Base-by-base conservation (phyloP, 2,888 invertebrate species). In the Tubulanus polymorphus region DNA sequence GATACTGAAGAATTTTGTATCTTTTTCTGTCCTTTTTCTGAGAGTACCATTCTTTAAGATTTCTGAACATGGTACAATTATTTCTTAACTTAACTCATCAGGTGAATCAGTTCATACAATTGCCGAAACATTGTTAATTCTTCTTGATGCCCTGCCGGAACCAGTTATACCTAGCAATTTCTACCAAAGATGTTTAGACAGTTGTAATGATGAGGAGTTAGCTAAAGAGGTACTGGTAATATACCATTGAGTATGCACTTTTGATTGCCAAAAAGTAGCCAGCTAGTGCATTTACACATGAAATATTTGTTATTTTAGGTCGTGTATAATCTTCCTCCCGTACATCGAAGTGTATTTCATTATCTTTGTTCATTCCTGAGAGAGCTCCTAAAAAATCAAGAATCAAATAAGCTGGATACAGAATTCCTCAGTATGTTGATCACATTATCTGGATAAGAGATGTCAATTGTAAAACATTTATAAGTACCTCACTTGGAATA, bases 331-430 rank as follows among this genome's bases (percentile, higher is more conserved):
- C 66, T 82, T 32, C 81, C 81, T 18, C 71, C 71, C 23, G 70
- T 73, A 59, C 81, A 82, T 65, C 72, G 75, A 57, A 79, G 77
- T 56, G 77, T 81, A 15, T 82, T 82, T 66, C 73, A 76, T 53
- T 95, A 95, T 78, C 81, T 95, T 56, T 90, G 91, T 74, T 87
- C 91, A 75, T 95, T 95, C 77, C 81, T 95, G 29, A 88, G 91
- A 80, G 91, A 92, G 73, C 84, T 92, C n/a, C 81, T 93, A 30
- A 86, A 86, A 68, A 86, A 90, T 71, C 85, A 87, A 46, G 85
- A 86, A 51, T 86, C 89, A 53, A 92, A 92, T 78, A 88, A 88
- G 57, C 83, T 93, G n/a, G 94, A 93, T 76, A 84, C 87, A 0
- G 90, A 89, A 80, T 88, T 89, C 8, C 78, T 92, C 47, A 86